Evolutionary conservation across 2,113 vertebrate species (phyloP), one percentile per base, ranked within the genome.

Genomic region (Perca fluviatilis): DNA sequence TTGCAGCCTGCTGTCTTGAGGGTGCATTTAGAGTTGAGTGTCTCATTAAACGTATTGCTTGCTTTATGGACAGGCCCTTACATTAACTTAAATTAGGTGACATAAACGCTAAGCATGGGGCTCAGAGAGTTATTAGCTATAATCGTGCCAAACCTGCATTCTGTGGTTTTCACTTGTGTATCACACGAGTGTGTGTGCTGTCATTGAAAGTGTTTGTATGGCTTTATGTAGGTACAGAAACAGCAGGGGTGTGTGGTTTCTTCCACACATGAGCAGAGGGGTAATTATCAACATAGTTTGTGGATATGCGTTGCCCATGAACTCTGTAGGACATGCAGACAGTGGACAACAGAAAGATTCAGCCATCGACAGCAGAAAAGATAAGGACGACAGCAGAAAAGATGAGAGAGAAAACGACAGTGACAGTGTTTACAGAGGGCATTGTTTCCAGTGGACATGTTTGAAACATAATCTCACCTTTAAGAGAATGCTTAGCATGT

Each of bases 401-500:
- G 56, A 33, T 57, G 63, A 84, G 15, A 10, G 19, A 43, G 13
- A 75, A 71, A 77, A 78, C 46, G 65, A 58, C 13, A 36, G 33
- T 4, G 56, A 49, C 16, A 43, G 71, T 68, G 54, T 68, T n/a
- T 3, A 56, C 36, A 54, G 21, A 36, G 13, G 23, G 47, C 19
- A 23, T 12, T 57, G 36, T 67, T 57, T 74, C 25, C 6, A 53
- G 30, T 36, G 36, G 49, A 46, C 33, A 67, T 67, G 46, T 80
- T 79, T 85, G 58, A 65, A 67, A 70, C 62, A 80, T 77, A 7
- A 53, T 62, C 70, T 85, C 65, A 98, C 98, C 97, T 97, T 99
- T 99, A 63, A 97, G 93, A 54, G 97, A 91, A 83, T 96, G 89
- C 91, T 98, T 99, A 63, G 96, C 82, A 3, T 97, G 96, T 0